These are phyloP conservation scores for Brachystomella parvula DNA, from an alignment of 1,140 invertebrate genomes.

Conservation along the genomic window DNA sequence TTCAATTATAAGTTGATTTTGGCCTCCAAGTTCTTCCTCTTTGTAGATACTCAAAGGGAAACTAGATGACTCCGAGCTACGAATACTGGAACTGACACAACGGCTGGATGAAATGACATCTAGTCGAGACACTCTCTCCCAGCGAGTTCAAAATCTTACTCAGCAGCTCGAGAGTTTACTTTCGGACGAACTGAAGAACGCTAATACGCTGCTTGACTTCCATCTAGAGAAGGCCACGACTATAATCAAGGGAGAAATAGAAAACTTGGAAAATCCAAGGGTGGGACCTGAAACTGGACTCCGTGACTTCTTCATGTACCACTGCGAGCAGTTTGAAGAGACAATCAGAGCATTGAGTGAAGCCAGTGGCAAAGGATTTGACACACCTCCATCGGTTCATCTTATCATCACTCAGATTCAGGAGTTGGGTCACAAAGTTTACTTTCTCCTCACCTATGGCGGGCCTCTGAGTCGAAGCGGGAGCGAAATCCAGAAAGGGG, in stretches of 20 bases:
- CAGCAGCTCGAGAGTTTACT: slow-evolving; percentile 1
- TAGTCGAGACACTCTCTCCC: neutral
- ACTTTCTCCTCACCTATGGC: slow-evolving; percentile 57
- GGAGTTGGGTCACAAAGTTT: slow-evolving; percentile 49
- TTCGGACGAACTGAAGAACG: neutral
- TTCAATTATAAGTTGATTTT: neutral
- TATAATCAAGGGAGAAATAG: slow-evolving; percentile 27
- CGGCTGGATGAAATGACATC: slow-evolving; percentile 1
- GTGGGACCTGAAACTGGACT: slow-evolving; percentile 31
- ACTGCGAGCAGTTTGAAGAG: slow-evolving; percentile 12
- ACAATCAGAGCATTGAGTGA: slow-evolving; percentile 22
- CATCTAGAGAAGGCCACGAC: slow-evolving; percentile 20
- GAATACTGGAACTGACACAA: slow-evolving; percentile 6
- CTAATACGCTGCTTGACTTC: slow-evolving; percentile 17
- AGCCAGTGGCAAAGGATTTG: slow-evolving; percentile 19
- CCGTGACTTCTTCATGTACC: slow-evolving; percentile 32
- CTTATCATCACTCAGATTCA: slow-evolving; percentile 29
- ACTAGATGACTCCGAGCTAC: neutral
- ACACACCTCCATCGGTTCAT: slow-evolving; percentile 16
- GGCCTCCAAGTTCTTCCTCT: neutral
- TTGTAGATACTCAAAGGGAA: slow-evolving; percentile 4
- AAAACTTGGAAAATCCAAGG: slow-evolving; percentile 34
- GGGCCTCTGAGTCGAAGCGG: slow-evolving; percentile 62
- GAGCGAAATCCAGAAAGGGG: slow-evolving; percentile 61
- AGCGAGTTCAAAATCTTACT: neutral